Conservation (phyloP, 2,113 vertebrate species). For the Phalacrocorax carbo region DNA sequence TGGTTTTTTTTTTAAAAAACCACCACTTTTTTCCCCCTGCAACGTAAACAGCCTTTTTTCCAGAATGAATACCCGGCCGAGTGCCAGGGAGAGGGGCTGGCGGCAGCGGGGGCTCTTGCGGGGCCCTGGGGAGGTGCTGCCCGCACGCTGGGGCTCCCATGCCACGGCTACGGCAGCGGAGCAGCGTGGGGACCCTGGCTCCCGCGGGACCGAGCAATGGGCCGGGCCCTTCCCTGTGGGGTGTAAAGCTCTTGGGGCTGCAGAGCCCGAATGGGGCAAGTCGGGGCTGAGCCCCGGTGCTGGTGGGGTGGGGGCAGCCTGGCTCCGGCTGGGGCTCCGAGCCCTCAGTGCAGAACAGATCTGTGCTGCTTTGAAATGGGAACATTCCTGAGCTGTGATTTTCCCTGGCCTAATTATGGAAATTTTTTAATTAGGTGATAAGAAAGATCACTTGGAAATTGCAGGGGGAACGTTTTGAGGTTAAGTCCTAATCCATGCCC, state of each 20-base stretch:
- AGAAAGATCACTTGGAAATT: constrained; percentile 26
- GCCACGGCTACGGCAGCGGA: neutral
- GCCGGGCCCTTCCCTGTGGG: neutral
- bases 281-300: fast-evolving
- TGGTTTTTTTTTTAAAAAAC: fast-evolving
- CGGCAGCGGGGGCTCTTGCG: fast-evolving
- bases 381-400: neutral
- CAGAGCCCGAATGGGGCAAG: neutral
- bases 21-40: neutral
- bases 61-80: neutral
- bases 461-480: constrained; percentile 28
- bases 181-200: neutral
- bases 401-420: constrained; percentile 52
- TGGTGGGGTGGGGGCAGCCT: neutral
- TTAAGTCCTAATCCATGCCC: neutral
- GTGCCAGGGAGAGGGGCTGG: neutral
- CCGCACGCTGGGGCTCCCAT: fast-evolving
- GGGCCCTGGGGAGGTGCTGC: neutral
- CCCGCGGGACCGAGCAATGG: fast-evolving
- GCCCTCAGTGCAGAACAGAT: fast-evolving
- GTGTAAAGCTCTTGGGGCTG: neutral
- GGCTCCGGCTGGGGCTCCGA: fast-evolving
- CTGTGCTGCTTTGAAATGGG: neutral
- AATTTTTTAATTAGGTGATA: constrained; percentile 56
- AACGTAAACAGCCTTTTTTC: neutral